Evolutionary conservation across 2,113 vertebrate species (phyloP).

Genomic region (Hydropotes inermis): DNA sequence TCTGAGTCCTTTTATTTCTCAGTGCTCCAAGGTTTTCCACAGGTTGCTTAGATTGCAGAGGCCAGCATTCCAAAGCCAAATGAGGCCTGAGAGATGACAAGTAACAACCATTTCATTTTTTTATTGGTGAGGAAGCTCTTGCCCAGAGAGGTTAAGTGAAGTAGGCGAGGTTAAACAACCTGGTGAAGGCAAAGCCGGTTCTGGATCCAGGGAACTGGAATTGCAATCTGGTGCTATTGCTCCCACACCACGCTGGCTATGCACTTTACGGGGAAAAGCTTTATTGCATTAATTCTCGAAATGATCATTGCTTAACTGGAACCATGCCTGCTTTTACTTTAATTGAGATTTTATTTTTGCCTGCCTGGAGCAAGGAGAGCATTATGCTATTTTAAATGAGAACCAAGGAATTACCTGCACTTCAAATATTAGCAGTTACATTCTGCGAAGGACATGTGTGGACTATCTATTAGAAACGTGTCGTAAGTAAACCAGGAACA

Average conservation of each 20-base stretch:
- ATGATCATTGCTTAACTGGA: constrained; percentile 75
- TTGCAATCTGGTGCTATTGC: background rate
- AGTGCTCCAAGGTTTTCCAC: background rate
- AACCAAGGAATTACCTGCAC: constrained; percentile 69
- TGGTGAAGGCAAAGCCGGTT: background rate
- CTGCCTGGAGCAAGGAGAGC: constrained; percentile 68
- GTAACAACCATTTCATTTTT: background rate
- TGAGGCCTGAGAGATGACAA: background rate
- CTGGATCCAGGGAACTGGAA: background rate
- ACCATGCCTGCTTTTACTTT: constrained; percentile 69
- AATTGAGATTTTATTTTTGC: constrained; percentile 75
- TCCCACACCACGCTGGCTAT: background rate
- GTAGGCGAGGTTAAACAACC: background rate
- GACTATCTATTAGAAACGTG: constrained; percentile 67
- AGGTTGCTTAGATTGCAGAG: background rate
- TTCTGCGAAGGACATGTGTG: constrained; percentile 36
- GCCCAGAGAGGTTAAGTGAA: background rate
- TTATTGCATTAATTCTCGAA: constrained; percentile 73
- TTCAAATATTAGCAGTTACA: constrained; percentile 74
- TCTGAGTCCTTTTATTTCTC: background rate
- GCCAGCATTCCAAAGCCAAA: background rate
- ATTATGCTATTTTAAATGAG: constrained; percentile 70
- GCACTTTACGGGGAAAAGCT: constrained; percentile 44
- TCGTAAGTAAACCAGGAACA: constrained; percentile 61
- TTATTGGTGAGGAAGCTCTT: background rate